Conservation (phyloP, 2,888 invertebrate species). For the Cephus pygmeus region DNA sequence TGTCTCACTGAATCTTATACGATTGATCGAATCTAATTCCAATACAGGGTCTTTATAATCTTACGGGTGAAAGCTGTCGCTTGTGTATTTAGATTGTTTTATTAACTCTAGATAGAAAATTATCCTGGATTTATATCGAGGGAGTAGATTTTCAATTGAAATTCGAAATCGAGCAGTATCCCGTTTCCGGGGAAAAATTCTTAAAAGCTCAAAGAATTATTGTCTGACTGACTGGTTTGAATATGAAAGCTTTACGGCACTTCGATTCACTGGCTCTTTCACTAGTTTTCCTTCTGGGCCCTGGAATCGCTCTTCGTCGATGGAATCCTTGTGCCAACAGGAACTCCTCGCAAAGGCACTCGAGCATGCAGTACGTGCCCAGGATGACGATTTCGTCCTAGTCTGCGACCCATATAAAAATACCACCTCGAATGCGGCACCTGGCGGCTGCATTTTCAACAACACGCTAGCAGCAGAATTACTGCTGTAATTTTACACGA, state of each 20-base stretch:
- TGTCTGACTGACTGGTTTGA: slow-evolving; percentile 8
- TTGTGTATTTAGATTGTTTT: not conserved
- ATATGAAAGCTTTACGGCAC: slow-evolving; percentile 18
- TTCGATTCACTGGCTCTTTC: not conserved
- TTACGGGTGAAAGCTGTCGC: not conserved
- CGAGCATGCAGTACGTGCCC: slow-evolving; percentile 34
- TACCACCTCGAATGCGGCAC: not conserved
- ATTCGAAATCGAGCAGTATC: not conserved
- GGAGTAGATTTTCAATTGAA: not conserved
- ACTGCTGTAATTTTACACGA: not conserved
- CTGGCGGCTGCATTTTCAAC: not conserved
- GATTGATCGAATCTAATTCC: not conserved
- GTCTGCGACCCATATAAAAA: not conserved
- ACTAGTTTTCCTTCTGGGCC: not conserved
- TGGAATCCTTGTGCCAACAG: slow-evolving; percentile 26
- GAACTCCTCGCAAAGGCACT: slow-evolving; percentile 26
- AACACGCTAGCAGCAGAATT: not conserved
- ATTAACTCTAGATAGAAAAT: not conserved
- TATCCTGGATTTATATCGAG: not conserved
- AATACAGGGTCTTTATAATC: not conserved
- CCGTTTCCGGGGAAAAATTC: not conserved
- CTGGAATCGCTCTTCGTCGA: not conserved
- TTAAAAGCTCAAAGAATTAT: not conserved
- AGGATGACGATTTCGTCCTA: slow-evolving; percentile 31
- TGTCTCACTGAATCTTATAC: not conserved